Conservation (phyloP, 2,888 invertebrate species). For the Aplocera efformata region DNA sequence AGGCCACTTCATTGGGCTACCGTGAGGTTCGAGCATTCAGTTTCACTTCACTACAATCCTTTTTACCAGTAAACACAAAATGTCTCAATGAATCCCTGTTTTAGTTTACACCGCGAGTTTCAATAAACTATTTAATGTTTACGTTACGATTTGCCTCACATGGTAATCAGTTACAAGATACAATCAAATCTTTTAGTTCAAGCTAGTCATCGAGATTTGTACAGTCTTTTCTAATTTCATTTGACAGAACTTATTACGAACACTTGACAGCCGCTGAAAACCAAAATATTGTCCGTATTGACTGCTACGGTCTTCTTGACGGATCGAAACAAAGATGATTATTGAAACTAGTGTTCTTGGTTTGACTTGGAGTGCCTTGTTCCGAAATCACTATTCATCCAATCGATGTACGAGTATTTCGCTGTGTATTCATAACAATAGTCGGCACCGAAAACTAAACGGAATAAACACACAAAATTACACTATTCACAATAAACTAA, state of each 20-base stretch:
- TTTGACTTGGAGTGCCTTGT: constrained; percentile 35
- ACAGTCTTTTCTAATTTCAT: constrained; percentile 57
- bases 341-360: constrained; percentile 47
- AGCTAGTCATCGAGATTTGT: constrained; percentile 51
- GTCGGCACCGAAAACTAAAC: constrained; percentile 83
- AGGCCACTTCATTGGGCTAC: constrained; percentile 90
- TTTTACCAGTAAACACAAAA: constrained; percentile 62
- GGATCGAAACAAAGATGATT: constrained; percentile 79
- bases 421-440: constrained; percentile 56
- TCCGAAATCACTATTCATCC: constrained; percentile 46
- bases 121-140: constrained; percentile 41
- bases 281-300: constrained; percentile 79
- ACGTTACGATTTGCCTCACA: constrained; percentile 53
- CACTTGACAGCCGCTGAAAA: constrained; percentile 76
- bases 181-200: constrained; percentile 39
- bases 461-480: constrained; percentile 81
- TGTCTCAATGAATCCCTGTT: constrained; percentile 50
- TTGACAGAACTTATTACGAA: constrained; percentile 67
- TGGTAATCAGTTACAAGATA: constrained; percentile 49
- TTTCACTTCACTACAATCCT: constrained; percentile 60
- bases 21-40: constrained; percentile 81
- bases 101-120: constrained; percentile 41
- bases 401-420: constrained; percentile 69
- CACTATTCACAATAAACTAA: constrained; percentile 82
- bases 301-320: constrained; percentile 75